Conservation (phyloP, 2,888 invertebrate genomes). For the Conops quadrifasciatus region DNA sequence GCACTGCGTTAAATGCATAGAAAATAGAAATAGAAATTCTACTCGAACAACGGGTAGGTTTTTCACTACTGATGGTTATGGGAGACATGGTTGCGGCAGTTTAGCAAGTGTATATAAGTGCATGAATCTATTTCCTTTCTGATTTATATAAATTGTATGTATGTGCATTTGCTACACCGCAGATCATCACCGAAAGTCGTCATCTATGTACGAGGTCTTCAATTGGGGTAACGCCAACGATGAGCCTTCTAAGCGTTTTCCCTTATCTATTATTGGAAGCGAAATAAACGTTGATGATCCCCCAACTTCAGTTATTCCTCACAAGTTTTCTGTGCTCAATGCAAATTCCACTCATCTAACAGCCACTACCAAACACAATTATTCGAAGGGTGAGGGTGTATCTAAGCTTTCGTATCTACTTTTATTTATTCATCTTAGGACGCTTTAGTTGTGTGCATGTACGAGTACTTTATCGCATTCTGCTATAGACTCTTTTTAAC, state of each 20-base stretch:
- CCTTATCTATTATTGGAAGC: slow-evolving; percentile 63
- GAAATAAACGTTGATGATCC: slow-evolving; percentile 66
- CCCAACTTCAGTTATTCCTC: slow-evolving; percentile 46
- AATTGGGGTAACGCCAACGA: slow-evolving; percentile 70
- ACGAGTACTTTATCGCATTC: no score
- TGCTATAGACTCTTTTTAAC: no score
- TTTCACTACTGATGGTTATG: no score
- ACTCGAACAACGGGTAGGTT: no score
- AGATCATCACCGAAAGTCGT: slow-evolving; percentile 70
- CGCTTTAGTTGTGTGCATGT: no score
- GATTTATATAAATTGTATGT: slow-evolving; percentile 17
- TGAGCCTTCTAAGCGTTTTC: slow-evolving; percentile 65
- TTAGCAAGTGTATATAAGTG: no score
- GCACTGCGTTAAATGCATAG: no score
- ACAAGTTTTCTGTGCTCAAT: slow-evolving; percentile 55
- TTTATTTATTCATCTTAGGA: no score
- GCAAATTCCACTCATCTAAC: slow-evolving; percentile 51
- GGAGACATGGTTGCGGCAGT: no score
- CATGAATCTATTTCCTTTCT: not conserved
- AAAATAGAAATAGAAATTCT: no score
- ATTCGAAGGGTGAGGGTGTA: slow-evolving; percentile 64
- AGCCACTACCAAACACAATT: slow-evolving; percentile 48
- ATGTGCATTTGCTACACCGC: slow-evolving; percentile 23
- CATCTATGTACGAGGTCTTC: slow-evolving; percentile 79
- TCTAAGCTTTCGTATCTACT: slow-evolving; percentile 33